Conservation (phyloP, 1,140 invertebrate genomes). For the Brachionus manjavacas region DNA sequence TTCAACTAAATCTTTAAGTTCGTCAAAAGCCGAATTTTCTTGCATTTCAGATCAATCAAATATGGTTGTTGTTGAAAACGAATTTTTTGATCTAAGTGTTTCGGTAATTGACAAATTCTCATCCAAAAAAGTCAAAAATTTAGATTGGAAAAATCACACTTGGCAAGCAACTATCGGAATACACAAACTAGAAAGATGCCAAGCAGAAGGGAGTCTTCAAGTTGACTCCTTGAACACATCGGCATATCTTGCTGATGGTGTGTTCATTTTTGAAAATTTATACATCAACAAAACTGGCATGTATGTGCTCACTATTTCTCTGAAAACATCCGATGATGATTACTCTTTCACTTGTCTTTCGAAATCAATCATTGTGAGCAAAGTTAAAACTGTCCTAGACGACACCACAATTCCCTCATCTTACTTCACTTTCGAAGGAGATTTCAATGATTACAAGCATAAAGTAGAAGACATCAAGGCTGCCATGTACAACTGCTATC, state of each 20-base stretch:
- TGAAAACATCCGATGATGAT: not conserved
- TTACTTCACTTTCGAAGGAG: slow-evolving; percentile 4
- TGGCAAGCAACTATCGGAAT: not conserved
- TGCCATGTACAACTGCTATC: not conserved
- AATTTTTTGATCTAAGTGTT: not conserved
- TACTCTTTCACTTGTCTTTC: not conserved
- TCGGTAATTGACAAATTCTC: not conserved
- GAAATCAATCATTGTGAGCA: not conserved
- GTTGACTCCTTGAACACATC: not conserved
- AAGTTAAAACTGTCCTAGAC: not conserved
- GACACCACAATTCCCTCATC: not conserved
- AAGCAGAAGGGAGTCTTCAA: not conserved
- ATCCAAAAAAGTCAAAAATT: not conserved
- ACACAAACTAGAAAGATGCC: not conserved
- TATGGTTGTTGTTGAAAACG: not conserved
- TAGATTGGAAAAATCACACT: slow-evolving; percentile 6
- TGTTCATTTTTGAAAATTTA: not conserved
- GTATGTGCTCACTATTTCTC: not conserved
- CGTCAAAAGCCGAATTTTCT: not conserved
- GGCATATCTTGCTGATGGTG: not conserved
- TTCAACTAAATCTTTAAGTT: not conserved
- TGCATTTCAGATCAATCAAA: not conserved
- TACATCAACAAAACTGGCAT: slow-evolving; percentile 17
- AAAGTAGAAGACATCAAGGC: not conserved
- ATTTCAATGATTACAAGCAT: not conserved